Evolutionary conservation across 2,888 invertebrate genomes (phyloP).

Genomic region (Drosophila peninsularis): DNA sequence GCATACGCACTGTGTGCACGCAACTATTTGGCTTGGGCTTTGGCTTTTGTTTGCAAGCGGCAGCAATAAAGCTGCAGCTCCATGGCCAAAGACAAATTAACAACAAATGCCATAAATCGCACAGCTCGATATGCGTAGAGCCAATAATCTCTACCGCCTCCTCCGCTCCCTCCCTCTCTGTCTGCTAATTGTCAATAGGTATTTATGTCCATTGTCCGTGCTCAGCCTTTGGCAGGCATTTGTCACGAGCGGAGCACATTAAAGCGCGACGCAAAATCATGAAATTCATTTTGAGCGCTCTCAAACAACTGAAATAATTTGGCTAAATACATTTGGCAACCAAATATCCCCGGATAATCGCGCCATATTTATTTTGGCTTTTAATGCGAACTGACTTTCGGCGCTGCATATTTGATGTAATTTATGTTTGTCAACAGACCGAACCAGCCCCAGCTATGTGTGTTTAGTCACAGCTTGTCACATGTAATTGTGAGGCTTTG

Average conservation of each 20-base stretch:
- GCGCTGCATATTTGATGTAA: slow-evolving; percentile 51
- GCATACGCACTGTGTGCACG: slow-evolving; percentile 67
- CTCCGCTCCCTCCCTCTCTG: slow-evolving; percentile 5
- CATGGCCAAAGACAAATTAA: slow-evolving; percentile 69
- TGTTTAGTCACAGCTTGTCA: slow-evolving; percentile 40
- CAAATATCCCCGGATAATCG: slow-evolving; percentile 45
- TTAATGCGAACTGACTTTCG: slow-evolving; percentile 6
- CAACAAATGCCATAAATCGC: slow-evolving; percentile 75
- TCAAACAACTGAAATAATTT: slow-evolving; percentile 13
- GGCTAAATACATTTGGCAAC: slow-evolving; percentile 7
- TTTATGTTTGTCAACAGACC: slow-evolving; percentile 40
- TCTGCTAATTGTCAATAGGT: slow-evolving; percentile 51
- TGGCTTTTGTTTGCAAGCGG: slow-evolving; percentile 52
- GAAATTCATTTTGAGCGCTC: slow-evolving; percentile 52
- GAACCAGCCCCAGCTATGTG: slow-evolving; percentile 40
- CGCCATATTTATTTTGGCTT: slow-evolving; percentile 56
- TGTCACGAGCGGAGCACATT: slow-evolving; percentile 39
- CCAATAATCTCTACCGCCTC: slow-evolving; percentile 3
- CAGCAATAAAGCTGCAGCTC: slow-evolving; percentile 31
- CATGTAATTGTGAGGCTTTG: slow-evolving; percentile 45
- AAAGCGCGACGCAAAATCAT: slow-evolving; percentile 32
- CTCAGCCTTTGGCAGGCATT: slow-evolving; percentile 21
- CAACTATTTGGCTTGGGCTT: slow-evolving; percentile 46
- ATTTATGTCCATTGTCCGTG: slow-evolving; percentile 41
- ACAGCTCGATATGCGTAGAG: slow-evolving; percentile 45